These are phyloP conservation scores for Trematomus loennbergii DNA, from an alignment of 2,113 vertebrate genomes.

Conservation along the genomic window DNA sequence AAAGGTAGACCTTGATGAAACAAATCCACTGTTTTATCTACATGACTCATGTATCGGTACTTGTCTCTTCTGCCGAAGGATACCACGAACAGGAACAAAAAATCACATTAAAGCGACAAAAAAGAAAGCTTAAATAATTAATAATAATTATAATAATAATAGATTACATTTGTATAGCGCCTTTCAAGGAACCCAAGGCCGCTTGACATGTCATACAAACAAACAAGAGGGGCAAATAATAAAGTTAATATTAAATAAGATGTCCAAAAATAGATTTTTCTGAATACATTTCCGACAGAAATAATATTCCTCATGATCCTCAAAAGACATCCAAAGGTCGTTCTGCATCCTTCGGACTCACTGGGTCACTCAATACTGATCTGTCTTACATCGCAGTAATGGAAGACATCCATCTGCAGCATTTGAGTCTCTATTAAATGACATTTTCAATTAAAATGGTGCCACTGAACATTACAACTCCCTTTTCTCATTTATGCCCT, in stretches of 20 bases:
- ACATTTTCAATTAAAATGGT: constrained; percentile 57
- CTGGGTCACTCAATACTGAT: constrained; percentile 3
- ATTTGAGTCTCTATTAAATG: constrained; percentile 48
- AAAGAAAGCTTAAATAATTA: not conserved
- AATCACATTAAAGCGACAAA: constrained; percentile 8
- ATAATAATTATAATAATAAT: too few species aligned
- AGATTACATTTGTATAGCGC: too few species aligned
- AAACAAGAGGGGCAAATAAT: too few species aligned
- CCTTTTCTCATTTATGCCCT: constrained; percentile 43
- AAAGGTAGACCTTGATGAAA: constrained; percentile 41
- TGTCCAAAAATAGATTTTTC: not conserved
- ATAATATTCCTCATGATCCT: not conserved
- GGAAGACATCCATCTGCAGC: constrained; percentile 32
- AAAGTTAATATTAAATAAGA: constrained; percentile 3
- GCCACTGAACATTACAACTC: constrained; percentile 48
- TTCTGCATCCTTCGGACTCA: not conserved
- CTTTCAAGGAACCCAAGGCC: too few species aligned
- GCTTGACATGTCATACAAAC: too few species aligned
- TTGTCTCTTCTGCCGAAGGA: not conserved
- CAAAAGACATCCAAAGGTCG: not conserved
- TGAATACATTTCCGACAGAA: not conserved
- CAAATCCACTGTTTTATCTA: constrained; percentile 35
- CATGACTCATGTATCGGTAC: constrained; percentile 26
- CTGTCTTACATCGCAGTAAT: constrained; percentile 23
- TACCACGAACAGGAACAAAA: constrained; percentile 4